Percentiles rank a stretch among this genome's conserved stretches.
These are phyloP conservation scores for Oncorhynchus kisutch DNA, from an alignment of 2,113 vertebrate species.

Conservation along the genomic window DNA sequence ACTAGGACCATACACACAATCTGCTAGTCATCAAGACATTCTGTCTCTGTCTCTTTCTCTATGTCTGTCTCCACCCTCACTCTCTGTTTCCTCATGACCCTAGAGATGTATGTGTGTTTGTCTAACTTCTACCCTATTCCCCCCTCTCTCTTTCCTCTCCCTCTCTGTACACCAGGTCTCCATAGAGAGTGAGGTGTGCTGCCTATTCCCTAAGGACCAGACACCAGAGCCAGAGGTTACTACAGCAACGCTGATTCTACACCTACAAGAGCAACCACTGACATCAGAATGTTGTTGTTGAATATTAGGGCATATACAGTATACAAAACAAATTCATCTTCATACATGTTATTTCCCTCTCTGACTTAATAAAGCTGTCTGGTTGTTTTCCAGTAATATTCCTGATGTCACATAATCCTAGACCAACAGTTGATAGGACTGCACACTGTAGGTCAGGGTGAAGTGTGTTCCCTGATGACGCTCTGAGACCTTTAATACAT, in stretches of 20 bases:
- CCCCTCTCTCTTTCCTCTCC: too few species aligned
- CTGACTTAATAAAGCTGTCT: constrained; percentile 53
- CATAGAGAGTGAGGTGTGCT: too few species aligned
- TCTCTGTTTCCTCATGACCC: constrained; percentile 13
- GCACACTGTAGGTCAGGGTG: neutral
- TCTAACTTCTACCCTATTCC: too few species aligned
- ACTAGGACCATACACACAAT: constrained; percentile 41
- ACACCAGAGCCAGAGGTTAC: too few species aligned
- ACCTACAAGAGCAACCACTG: too few species aligned
- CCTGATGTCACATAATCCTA: constrained; percentile 62
- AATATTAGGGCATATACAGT: neutral
- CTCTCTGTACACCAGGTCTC: too few species aligned
- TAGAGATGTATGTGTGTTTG: constrained; percentile 24
- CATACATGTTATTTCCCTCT: neutral
- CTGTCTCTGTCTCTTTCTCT: neutral
- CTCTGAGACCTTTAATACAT: constrained; percentile 30
- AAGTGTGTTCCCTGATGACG: constrained; percentile 11
- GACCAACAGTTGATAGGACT: constrained; percentile 55
- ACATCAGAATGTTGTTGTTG: neutral
- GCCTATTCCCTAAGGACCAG: too few species aligned
- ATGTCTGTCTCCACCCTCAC: neutral
- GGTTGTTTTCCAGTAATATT: constrained; percentile 58
- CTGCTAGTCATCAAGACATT: constrained; percentile 49
- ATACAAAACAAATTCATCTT: too few species aligned
- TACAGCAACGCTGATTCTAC: too few species aligned